These are phyloP conservation scores for Zaprionus vittiger DNA, from an alignment of 1,140 invertebrate species.

Conservation along the genomic window DNA sequence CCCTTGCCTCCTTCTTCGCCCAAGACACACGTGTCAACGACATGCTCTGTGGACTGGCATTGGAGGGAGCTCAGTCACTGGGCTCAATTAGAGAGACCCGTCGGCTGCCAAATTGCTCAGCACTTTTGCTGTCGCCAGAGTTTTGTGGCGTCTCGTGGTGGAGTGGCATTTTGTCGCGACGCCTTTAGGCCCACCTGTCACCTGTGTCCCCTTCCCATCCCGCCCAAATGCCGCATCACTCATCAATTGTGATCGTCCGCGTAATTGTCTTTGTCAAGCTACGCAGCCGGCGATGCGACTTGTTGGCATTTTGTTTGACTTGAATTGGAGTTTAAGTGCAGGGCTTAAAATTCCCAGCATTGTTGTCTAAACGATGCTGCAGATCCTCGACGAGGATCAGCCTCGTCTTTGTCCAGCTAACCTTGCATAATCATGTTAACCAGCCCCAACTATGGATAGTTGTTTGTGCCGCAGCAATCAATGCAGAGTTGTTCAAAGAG, in stretches of 20 bases:
- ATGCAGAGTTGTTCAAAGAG: constrained; percentile 1
- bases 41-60: background rate
- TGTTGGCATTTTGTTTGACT: constrained; percentile 79
- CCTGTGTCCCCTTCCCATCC: background rate
- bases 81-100: constrained; percentile 73
- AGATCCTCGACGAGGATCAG: constrained; percentile 4
- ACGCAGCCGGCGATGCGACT: constrained; percentile 42
- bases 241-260: constrained; percentile 54
- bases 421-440: constrained; percentile 32
- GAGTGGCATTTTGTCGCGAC: constrained; percentile 77
- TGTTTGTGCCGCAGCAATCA: constrained; percentile 2
- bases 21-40: constrained; percentile 32
- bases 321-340: constrained; percentile 71
- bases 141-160: constrained; percentile 37
- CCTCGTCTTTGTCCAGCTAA: background rate
- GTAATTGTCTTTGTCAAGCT: constrained; percentile 80
- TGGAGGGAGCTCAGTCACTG: constrained; percentile 23
- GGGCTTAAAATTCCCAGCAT: constrained; percentile 69
- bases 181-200: constrained; percentile 49
- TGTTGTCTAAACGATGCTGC: constrained; percentile 55
- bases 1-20: constrained; percentile 18
- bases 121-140: constrained; percentile 77
- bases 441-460: constrained; percentile 1
- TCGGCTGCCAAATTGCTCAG: constrained; percentile 69
- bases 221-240: constrained; percentile 37